Base-by-base conservation (phyloP, 2,113 vertebrate genomes). In the Myrmecophaga tridactyla region DNA sequence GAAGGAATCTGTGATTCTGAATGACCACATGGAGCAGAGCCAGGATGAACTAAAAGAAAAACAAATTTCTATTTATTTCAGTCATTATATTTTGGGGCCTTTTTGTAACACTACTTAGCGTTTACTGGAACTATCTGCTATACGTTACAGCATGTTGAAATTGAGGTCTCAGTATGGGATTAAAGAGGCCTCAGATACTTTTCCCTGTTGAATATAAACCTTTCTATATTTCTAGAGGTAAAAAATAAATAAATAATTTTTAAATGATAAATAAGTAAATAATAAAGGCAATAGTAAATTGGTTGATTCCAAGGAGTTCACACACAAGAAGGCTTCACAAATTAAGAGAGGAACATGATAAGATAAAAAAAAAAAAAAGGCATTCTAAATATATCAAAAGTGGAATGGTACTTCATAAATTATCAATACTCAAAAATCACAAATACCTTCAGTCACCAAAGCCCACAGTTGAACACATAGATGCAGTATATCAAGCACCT, bases 311-410 rank as follows among this genome's bases (percentile, higher is more conserved):
- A 90, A 25, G 80, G 41, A 88, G 29, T 43, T 89, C 27, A 60
- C 27, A 80, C 1, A 80, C 1, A 75, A 82, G 48, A 92, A 1
- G 89, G 9, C 46, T 72, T 86, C 11, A 86, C 21, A 89, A 63
- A 89, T 83, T 76, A 78, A 90, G 53, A 23, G 76, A 43, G 27
- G 20, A 94, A 77, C 9, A 73, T 25, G 46, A 31, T 29, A 20
- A 77, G 8, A 23, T 23, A 48, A 60, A 15, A 63, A 14, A 4
- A 4, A 2, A 4, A 67, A 58, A 86, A 78, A 53, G 51, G n/a
- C 36, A 84, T 60, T 81, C 48, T 72, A 73, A 83, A 78, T 83
- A 67, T 75, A 90, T 78, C 21, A 62, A 87, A 94, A 92, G 23
- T 63, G 27, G 23, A 69, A 92, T n/a, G 4, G 17, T n/a, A 43